Conservation (phyloP, 2,113 vertebrate species). For the Semnopithecus entellus region DNA sequence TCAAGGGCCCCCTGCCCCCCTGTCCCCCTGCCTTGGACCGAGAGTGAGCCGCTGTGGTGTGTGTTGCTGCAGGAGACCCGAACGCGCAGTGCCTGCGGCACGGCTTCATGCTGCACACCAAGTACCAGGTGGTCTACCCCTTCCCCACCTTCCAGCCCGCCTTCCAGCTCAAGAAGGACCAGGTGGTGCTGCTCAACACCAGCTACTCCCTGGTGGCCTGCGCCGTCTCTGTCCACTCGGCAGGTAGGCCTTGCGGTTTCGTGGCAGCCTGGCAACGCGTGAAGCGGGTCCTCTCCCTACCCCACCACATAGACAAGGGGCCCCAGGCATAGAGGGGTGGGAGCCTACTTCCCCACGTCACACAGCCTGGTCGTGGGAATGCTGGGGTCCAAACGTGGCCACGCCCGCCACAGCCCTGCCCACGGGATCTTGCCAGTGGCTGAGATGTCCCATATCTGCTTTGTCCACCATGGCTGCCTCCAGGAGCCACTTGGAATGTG, state of each 20-base stretch:
- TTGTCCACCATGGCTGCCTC: not conserved
- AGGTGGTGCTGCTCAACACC: slow-evolving; percentile 95
- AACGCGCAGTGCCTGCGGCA: slow-evolving; percentile 90
- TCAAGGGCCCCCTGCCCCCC: fast-evolving
- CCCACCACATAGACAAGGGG: not conserved
- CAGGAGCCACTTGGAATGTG: not conserved
- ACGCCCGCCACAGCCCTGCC: not conserved
- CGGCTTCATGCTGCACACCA: slow-evolving; percentile 93
- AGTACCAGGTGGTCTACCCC: slow-evolving; percentile 96
- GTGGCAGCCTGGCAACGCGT: fast-evolving
- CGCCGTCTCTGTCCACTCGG: slow-evolving; percentile 88
- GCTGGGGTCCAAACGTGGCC: not conserved
- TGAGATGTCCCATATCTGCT: fast-evolving
- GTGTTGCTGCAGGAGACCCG: slow-evolving; percentile 71
- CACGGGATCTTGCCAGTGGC: not conserved
- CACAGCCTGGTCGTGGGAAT: not conserved
- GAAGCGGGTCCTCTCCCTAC: not conserved
- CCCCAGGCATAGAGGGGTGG: not conserved
- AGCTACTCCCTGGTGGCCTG: slow-evolving; percentile 96
- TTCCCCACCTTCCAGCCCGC: slow-evolving; percentile 96
- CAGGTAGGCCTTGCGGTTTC: slow-evolving; percentile 80
- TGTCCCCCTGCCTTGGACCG: fast-evolving
- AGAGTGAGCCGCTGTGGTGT: fast-evolving
- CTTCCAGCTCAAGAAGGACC: slow-evolving; percentile 95
- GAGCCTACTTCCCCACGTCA: not conserved